Conservation (phyloP, 2,888 invertebrate species). For the Ichneumon xanthorius region DNA sequence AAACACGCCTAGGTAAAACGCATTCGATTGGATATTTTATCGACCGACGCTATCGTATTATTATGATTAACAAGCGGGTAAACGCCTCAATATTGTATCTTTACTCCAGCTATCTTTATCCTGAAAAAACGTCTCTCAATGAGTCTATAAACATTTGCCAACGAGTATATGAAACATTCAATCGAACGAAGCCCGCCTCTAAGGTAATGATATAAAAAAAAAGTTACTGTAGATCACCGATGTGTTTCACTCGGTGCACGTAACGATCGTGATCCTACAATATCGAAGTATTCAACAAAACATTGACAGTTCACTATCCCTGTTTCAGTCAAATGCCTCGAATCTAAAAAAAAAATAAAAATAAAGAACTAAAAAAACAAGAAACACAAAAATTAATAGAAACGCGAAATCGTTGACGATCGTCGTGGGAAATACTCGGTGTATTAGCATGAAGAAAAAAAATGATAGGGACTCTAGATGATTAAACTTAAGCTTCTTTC, state of each 20-base stretch:
- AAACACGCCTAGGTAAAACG: conserved; percentile 78
- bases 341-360: neutral
- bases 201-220: conserved; percentile 80
- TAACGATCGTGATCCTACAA: conserved; percentile 57
- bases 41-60: conserved; percentile 35
- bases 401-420: conserved; percentile 66
- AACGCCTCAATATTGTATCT: conserved; percentile 42
- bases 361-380: neutral
- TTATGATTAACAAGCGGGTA: conserved; percentile 41
- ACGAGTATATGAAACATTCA: conserved; percentile 64
- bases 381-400: conserved; percentile 15
- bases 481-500: conserved; percentile 83
- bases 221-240: conserved; percentile 69
- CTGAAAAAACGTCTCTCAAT: conserved; percentile 47
- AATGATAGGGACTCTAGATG: conserved; percentile 82
- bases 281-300: conserved; percentile 9
- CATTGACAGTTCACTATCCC: conserved; percentile 4
- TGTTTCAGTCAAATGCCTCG: neutral
- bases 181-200: conserved; percentile 77
- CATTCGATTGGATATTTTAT: conserved; percentile 66
- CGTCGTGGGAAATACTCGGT: conserved; percentile 59
- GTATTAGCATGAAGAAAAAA: conserved; percentile 75
- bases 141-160: conserved; percentile 59
- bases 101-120: conserved; percentile 35
- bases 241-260: conserved; percentile 78